Conservation (phyloP, 2,113 vertebrate genomes). For the Hoplias malabaricus region DNA sequence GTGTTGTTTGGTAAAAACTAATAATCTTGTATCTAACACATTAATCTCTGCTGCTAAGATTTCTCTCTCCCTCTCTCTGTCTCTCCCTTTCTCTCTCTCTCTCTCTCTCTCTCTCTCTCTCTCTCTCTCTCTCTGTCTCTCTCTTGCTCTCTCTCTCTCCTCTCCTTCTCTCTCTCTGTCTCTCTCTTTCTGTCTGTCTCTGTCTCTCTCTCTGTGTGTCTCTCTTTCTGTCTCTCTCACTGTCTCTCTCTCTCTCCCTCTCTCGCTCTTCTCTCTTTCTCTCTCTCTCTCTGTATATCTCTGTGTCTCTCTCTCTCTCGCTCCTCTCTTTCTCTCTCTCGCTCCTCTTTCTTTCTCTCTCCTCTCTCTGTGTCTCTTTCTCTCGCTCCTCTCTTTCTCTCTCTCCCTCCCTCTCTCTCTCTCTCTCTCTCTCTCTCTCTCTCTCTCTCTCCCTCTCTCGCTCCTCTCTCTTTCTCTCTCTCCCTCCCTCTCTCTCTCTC, state of each 20-base stretch:
- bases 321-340: too few species aligned
- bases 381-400: background rate
- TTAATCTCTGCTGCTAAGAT: background rate
- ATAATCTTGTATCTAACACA: background rate
- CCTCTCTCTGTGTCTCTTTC: background rate
- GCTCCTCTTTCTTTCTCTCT: too few species aligned
- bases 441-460: too few species aligned
- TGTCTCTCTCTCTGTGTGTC: background rate
- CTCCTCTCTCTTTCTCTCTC: too few species aligned
- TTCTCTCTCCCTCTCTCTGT: too few species aligned
- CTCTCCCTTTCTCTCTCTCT: background rate
- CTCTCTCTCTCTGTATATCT: too few species aligned
- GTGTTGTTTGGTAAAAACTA: background rate
- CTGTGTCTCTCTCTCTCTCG: too few species aligned
- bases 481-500: too few species aligned
- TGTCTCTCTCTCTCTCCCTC: too few species aligned
- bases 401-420: too few species aligned
- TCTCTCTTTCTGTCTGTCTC: background rate
- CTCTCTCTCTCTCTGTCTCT: background rate
- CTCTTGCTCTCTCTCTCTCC: background rate
- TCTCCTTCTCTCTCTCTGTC: background rate
- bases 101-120: background rate
- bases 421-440: background rate
- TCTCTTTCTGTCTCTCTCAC: background rate
- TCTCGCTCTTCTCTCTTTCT: background rate